phyloP scores from a whole-genome alignment of 2,888 invertebrate species.

The Lycocerus yunnanus region DNA sequence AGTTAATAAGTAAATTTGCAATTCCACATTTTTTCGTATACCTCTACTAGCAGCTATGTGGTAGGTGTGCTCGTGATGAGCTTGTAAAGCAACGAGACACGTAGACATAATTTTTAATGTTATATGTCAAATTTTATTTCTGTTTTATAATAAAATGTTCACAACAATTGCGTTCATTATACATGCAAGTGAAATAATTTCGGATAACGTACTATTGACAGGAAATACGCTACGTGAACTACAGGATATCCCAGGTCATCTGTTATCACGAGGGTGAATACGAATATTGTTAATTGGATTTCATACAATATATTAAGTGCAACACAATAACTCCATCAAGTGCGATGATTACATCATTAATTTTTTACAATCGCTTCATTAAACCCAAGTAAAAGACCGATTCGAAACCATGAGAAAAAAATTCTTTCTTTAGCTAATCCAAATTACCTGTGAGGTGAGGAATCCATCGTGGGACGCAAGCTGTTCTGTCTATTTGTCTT shows the following conservation, averaged over 20 bases:
- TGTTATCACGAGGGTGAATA: conserved; percentile 9
- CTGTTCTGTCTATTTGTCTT: background rate
- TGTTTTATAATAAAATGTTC: background rate
- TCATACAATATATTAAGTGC: background rate
- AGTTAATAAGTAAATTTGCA: background rate
- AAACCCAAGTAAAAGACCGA: background rate
- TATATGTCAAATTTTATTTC: background rate
- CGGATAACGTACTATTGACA: conserved; percentile 18
- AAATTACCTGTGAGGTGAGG: background rate
- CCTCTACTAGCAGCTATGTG: background rate
- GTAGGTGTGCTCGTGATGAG: background rate
- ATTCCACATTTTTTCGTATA: background rate
- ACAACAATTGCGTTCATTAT: background rate
- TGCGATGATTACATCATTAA: background rate
- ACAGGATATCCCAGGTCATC: conserved; percentile 27
- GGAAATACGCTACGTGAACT: conserved; percentile 31
- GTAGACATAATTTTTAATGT: background rate
- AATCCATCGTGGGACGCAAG: background rate
- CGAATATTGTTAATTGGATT: background rate
- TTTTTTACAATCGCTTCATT: background rate
- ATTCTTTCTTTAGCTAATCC: background rate
- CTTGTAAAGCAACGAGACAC: background rate
- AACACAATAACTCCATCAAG: background rate
- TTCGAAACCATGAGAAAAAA: background rate
- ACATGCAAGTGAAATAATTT: conserved; percentile 17